Base-by-base conservation (phyloP, 2,113 vertebrate genomes). In the Pampusana beccarii region DNA sequence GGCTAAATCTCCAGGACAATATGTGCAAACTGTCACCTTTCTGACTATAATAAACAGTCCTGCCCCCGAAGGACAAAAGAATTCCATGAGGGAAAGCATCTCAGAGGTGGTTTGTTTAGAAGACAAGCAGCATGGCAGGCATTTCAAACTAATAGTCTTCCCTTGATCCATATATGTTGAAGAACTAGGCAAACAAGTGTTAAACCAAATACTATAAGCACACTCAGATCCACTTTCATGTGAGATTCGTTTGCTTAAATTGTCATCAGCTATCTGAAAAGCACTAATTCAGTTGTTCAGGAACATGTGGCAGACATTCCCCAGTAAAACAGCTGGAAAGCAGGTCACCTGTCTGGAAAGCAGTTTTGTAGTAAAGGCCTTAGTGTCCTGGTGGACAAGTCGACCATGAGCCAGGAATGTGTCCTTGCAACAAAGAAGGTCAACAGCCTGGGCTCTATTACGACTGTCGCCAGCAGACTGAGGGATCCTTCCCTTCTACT, bases 341-440 rank as follows among this genome's bases (percentile, higher is more conserved):
- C 20, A 67, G 21, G 10, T 42, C 18, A 67, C 33, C 18, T 64
- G 9, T 33, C 16, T 31, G 44, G 36, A 69, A 77, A 53, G 21
- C 2, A 67, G 33, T 36, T 72, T 82, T 48, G 54, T 17, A 67
- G 16, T 25, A 31, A 75, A 67, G 8, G 21, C 13, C 11, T 61
- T 40, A 53, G 17, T 4, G 4, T n/a, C n/a, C 15, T 66, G 33
- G 33, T 51, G 15, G 64, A 66, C 25, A 66, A 18, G n/a, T 23
- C 54, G 50, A 36, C 18, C 20, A 25, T 0, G 1, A 62, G 33
- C 13, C 25, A 31, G 34, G 6, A 33, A 36, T 7, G 11, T 0
- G 1, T 62, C 16, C 25, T 57, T 77, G 33, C 62, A 31, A 31
- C 26, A 67, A 23, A 80, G n/a, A 65, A 56, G 24, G 18, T 28